Evolutionary conservation across 2,797 vertebrate species (phyloP), one percentile per base, ranked within the genome.

Genomic region (Enteromius afrohamiltoni): DNA sequence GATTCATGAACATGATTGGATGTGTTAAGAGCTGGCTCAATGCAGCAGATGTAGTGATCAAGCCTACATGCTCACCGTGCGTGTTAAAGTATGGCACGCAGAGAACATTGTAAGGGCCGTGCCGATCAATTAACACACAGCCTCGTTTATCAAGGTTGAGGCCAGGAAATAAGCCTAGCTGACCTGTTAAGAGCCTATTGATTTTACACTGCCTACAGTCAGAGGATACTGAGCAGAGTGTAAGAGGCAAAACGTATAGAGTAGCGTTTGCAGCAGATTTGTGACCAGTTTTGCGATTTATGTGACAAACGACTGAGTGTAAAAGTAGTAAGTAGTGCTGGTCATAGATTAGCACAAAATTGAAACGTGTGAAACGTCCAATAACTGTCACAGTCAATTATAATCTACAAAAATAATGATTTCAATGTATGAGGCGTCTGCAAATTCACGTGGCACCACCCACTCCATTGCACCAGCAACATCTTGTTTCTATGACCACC

Each of bases 131-230:
- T 83, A 81, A 49, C 26, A 42, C 31, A 37, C 68, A 17, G 64
- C 19, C 64, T 80, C 78, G 34, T 85, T 87, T 83, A 84, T 85
- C 67, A 82, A 47, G 64, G 37, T 17, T 71, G 68, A 70, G 55
- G 51, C 53, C 1, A 67, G 77, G 84, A 83, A 79, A 84, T 78
- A 84, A 78, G 68, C 82, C 42, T 83, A 29, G 74, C 78, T 73
- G n/a, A 62, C 79, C 67, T 70, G 74, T 84, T 82, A 84, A 79
- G 65, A 76, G 75, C 3, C 21, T 86, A 86, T 88, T 80, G 87
- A 88, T 88, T 82, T 84, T 79, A 64, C 21, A 77, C 74, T 85
- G 77, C 68, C 84, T 67, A 75, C 86, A 82, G 73, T 80, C 40
- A 80, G 51, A 79, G 53, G 49, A 69, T 82, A 82, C 55, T 70